These are phyloP conservation scores for Myiotriccus ornatus DNA, from an alignment of 2,797 vertebrate genomes.

Conservation along the genomic window DNA sequence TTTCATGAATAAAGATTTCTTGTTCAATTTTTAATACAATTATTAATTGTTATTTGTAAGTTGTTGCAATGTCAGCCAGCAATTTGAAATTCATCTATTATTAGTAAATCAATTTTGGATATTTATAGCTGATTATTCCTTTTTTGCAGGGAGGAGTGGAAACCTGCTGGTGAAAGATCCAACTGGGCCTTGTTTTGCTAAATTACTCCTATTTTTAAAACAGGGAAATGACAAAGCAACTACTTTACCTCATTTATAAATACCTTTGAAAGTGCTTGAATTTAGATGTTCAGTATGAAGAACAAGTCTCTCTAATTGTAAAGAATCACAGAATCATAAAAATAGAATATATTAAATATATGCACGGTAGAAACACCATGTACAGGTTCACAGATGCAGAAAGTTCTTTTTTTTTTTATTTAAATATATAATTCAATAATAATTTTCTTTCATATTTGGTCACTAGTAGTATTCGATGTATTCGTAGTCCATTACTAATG, in stretches of 20 bases:
- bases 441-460: not conserved
- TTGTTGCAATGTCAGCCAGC: not conserved
- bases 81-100: not conserved
- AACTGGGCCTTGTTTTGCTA: not conserved
- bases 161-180: not conserved
- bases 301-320: not conserved
- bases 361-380: not conserved
- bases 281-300: not conserved
- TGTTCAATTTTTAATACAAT: not conserved
- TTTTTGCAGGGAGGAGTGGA: not conserved
- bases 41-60: not conserved
- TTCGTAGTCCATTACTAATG: not conserved
- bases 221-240: not conserved
- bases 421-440: not conserved
- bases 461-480: not conserved
- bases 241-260: not conserved
- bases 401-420: not conserved
- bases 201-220: not conserved
- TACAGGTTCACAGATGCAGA: not conserved
- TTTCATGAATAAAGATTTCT: not conserved
- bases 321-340: not conserved
- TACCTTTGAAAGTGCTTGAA: not conserved
- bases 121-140: slow-evolving; percentile 10
- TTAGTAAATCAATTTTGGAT: not conserved
- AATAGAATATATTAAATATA: not conserved